A percentile compares a stretch with the other conserved stretches of the same genome.
Evolutionary conservation across 2,888 invertebrate genomes (phyloP).

Genomic region (Tineola bisselliella): DNA sequence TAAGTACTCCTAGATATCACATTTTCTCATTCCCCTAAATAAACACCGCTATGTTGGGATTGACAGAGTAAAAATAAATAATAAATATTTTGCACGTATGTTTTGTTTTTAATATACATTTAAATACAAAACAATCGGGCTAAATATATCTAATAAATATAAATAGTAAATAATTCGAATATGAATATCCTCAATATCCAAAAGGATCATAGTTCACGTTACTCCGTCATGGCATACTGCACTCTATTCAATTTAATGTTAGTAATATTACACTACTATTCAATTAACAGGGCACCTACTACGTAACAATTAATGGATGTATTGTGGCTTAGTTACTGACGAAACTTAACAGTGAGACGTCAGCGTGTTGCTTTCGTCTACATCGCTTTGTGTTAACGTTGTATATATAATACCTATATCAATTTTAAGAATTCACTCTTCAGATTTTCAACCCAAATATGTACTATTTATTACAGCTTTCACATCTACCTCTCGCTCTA

Average conservation of each 20-base stretch:
- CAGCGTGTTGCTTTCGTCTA: no score
- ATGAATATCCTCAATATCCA: no score
- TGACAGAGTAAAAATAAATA: not conserved
- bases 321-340: not conserved
- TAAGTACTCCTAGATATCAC: not conserved
- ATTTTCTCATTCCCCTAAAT: slow-evolving; percentile 12
- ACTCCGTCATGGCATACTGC: not conserved
- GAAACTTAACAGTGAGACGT: not conserved
- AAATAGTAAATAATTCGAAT: no score
- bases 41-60: not conserved
- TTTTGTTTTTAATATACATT: no score
- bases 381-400: no score
- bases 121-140: no score
- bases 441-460: no score
- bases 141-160: no score
- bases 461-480: no score
- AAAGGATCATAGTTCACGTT: not conserved
- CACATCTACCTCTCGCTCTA: no score
- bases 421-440: no score
- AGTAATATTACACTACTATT: not conserved
- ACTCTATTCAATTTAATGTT: not conserved
- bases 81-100: not conserved
- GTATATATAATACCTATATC: no score
- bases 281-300: not conserved
- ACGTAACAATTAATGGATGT: not conserved